Percentiles rank a stretch among this genome's conserved stretches.
Conservation (phyloP, 1,140 invertebrate species). For the Bombus breviceps region DNA sequence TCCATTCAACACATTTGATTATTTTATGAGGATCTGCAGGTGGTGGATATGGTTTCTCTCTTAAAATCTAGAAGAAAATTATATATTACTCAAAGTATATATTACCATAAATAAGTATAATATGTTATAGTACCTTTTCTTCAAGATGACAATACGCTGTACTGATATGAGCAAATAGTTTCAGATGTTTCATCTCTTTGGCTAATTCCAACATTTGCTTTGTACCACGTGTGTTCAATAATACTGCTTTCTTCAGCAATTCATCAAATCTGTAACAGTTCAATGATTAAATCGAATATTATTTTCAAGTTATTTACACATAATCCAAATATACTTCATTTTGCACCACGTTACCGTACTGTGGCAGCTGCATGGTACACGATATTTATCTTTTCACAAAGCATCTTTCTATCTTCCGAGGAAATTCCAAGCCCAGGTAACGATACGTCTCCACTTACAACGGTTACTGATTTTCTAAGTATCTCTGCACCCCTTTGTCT, state of each 20-base stretch:
- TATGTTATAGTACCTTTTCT: constrained; percentile 75
- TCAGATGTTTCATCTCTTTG: constrained; percentile 88
- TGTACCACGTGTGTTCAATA: constrained; percentile 90
- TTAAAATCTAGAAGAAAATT: constrained; percentile 82
- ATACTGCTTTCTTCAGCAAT: constrained; percentile 87
- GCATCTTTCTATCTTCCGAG: constrained; percentile 85
- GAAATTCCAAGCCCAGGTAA: constrained; percentile 89
- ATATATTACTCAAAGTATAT: not conserved
- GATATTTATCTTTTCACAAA: constrained; percentile 89
- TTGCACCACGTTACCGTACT: constrained; percentile 82
- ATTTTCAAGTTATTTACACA: not conserved
- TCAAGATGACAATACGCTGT: constrained; percentile 86
- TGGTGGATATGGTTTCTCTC: constrained; percentile 91
- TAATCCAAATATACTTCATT: not conserved
- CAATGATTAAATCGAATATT: not conserved
- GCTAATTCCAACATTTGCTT: constrained; percentile 89
- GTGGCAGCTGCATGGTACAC: constrained; percentile 97
- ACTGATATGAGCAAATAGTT: constrained; percentile 85
- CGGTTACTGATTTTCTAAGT: constrained; percentile 87
- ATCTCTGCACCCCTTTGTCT: constrained; percentile 82
- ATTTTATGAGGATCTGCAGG: constrained; percentile 94
- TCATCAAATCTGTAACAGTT: constrained; percentile 86
- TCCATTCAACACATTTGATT: constrained; percentile 94
- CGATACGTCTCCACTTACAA: constrained; percentile 91
- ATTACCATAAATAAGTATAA: not conserved